These are phyloP conservation scores for Acanthopagrus latus DNA, from an alignment of 2,797 vertebrate genomes.

Conservation along the genomic window DNA sequence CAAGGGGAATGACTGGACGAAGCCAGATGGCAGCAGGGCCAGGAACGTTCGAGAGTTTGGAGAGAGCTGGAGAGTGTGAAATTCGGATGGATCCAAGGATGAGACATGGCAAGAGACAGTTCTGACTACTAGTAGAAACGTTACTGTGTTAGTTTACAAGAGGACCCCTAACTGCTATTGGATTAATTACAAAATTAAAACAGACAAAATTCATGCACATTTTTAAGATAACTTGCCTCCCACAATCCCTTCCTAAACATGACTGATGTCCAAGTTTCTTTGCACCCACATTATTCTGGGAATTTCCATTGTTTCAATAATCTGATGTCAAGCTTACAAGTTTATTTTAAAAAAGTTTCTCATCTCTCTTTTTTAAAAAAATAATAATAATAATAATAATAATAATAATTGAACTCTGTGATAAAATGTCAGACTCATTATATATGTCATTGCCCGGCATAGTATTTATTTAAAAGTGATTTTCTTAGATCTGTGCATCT, in stretches of 20 bases:
- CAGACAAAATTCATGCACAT: neutral
- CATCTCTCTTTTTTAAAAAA: neutral
- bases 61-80: constrained; percentile 87
- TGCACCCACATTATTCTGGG: neutral
- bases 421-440: neutral
- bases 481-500: neutral
- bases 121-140: neutral
- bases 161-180: neutral
- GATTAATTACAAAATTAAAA: neutral
- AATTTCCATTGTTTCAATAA: neutral
- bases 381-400: too few relatives aligned
- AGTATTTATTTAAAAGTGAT: constrained; percentile 36
- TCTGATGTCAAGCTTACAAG: neutral
- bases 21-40: constrained; percentile 81
- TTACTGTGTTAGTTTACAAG: neutral
- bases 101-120: neutral
- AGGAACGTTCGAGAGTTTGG: constrained; percentile 80
- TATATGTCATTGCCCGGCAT: constrained; percentile 15
- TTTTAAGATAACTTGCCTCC: constrained; percentile 5
- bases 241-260: constrained; percentile 2
- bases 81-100: constrained; percentile 61
- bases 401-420: constrained; percentile 3
- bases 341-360: constrained; percentile 8
- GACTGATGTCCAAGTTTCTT: neutral
- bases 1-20: constrained; percentile 83